Percentiles rank a stretch among this genome's conserved stretches.
Evolutionary conservation across 1,140 invertebrate species (phyloP).

Genomic region (Papilio glaucus): DNA sequence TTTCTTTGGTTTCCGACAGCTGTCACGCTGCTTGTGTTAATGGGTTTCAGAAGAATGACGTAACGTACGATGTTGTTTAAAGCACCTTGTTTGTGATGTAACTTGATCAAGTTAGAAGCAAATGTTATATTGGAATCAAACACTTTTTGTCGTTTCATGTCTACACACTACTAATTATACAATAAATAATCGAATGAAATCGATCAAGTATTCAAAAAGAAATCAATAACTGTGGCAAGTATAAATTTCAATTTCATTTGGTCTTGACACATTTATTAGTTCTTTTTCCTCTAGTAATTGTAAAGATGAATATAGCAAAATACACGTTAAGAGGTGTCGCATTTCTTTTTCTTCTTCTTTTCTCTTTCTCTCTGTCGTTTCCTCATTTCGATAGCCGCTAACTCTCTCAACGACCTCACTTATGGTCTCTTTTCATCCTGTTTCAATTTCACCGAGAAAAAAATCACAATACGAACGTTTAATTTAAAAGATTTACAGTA

Average conservation of each 20-base stretch:
- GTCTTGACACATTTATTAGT: no score
- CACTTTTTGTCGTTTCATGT: constrained; percentile 16
- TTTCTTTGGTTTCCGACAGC: constrained; percentile 11
- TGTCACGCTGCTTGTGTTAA: neutral
- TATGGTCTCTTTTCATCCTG: no score
- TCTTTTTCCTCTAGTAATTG: no score
- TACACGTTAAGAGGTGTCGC: no score
- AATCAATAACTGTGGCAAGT: neutral
- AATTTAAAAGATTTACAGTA: no score
- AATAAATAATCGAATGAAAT: neutral
- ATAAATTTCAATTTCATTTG: neutral
- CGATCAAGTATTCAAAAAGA: neutral
- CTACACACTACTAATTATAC: neutral
- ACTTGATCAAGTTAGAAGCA: neutral
- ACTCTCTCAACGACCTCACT: no score
- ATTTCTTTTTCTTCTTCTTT: no score
- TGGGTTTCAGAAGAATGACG: neutral
- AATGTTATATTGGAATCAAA: neutral
- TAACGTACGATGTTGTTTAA: neutral
- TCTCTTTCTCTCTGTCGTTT: no score
- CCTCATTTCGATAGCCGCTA: no score
- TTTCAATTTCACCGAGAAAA: no score
- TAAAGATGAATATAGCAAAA: no score
- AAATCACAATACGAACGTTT: no score
- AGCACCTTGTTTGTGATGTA: constrained; percentile 1